Base-by-base conservation (phyloP, 2,888 invertebrate genomes). In the Drosophila suboccidentalis region DNA sequence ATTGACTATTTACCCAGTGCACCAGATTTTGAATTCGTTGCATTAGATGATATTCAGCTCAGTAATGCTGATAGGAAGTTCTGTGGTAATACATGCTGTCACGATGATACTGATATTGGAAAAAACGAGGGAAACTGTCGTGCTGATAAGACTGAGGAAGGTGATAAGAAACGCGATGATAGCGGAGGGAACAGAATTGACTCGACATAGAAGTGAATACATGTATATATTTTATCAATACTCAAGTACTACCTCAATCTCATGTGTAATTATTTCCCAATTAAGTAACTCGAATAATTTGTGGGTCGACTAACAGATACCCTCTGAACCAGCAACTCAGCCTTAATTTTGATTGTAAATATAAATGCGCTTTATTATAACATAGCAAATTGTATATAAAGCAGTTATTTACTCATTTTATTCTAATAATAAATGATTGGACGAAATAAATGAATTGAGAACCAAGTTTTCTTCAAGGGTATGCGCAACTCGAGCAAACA, bases 161-260 rank as follows among this genome's bases (percentile, higher is more conserved):
- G 34, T 9, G 19, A 47, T 47, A 47, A 47, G 29, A 47, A 19
- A 17, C 4, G 1, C 11, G 29, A 29, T 9, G 41, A 17, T 29
- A 41, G 36, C 34, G 17, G 9, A 11, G 10, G 17, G 32, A 3
- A 34, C 15, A n/a, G 1, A 6, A 26, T 26, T 51, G 13, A 38
- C 22, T n/a, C 13, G n/a, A 15, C 53, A 26, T n/a, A 5, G 19
- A 36, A 55, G 0, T 22, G 10, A 19, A 22, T 43, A 8, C n/a
- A 43, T 15, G 32, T 19, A 19, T 32, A 11, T 8, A 26, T 6
- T 43, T 39, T 44, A 55, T 55, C 34, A 55, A 36, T 55, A 34
- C n/a, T 34, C 22, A 55, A 44, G 55, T 57, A 57, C 55, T 57
- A 36, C 34, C 36, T 36, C 36, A 57, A 57, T 44, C 36, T 57